phyloP scores from a whole-genome alignment of 2,888 invertebrate genomes.

The Itoplectis maculator region DNA sequence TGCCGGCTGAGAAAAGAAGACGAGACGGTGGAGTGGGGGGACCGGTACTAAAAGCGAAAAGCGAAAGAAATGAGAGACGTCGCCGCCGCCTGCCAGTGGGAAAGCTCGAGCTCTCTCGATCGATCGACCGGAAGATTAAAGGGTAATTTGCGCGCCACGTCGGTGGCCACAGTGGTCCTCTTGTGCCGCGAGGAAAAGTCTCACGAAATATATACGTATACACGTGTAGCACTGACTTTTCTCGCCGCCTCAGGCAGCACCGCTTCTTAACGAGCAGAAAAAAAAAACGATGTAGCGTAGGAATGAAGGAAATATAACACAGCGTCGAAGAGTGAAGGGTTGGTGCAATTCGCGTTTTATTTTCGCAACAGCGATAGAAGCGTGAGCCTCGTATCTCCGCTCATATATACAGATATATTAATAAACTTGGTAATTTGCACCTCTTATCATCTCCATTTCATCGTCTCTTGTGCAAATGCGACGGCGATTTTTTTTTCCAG shows the following conservation, averaged over 20 bases:
- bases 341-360: constrained; percentile 20
- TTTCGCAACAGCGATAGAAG: constrained; percentile 15
- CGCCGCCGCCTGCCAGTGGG: constrained; percentile 21
- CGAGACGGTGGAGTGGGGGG: background rate
- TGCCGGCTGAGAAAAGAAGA: constrained; percentile 1
- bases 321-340: constrained; percentile 2
- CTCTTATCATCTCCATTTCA: constrained; percentile 54
- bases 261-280: constrained; percentile 6
- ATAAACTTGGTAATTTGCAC: constrained; percentile 40
- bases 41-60: constrained; percentile 24
- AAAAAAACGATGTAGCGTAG: background rate
- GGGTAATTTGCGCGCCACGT: constrained; percentile 39
- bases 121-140: constrained; percentile 56
- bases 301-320: constrained; percentile 18
- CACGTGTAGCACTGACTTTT: constrained; percentile 11
- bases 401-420: constrained; percentile 11
- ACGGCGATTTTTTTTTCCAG: constrained; percentile 6
- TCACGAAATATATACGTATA: background rate
- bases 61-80: constrained; percentile 46
- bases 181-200: constrained; percentile 14
- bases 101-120: constrained; percentile 46
- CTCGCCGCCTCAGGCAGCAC: constrained; percentile 10
- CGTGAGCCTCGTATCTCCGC: background rate
- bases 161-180: constrained; percentile 15
- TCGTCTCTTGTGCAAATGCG: constrained; percentile 14